phyloP scores from a whole-genome alignment of 1,140 invertebrate genomes.

The Drosophila sproati region DNA sequence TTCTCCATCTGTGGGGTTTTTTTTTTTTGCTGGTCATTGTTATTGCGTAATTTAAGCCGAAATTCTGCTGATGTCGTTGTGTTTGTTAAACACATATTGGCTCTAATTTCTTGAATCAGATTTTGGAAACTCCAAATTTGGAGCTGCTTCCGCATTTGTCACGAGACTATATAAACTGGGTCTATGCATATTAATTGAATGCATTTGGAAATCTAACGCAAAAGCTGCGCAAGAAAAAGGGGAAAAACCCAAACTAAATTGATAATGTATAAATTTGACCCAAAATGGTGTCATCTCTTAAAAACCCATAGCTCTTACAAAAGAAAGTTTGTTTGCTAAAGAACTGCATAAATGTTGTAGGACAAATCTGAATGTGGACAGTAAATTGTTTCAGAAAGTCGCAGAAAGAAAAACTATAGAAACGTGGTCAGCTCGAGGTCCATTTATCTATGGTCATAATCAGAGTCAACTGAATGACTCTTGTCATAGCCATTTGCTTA shows the following conservation, averaged over 20 bases:
- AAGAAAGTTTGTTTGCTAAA: conserved; percentile 5
- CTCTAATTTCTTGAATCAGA: conserved; percentile 8
- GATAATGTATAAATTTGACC: background rate
- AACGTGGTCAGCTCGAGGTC: background rate
- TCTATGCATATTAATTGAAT: conserved; percentile 51
- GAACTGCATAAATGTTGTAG: no score
- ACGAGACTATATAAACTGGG: conserved; percentile 42
- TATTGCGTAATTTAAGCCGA: conserved; percentile 61
- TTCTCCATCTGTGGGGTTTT: background rate
- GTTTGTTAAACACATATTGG: conserved; percentile 15
- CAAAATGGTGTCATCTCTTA: no score
- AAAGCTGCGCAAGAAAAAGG: conserved; percentile 18
- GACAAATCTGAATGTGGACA: no score
- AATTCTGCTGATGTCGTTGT: conserved; percentile 6
- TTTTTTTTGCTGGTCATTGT: conserved; percentile 48
- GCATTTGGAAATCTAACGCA: conserved; percentile 42
- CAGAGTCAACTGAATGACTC: background rate
- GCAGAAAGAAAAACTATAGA: background rate
- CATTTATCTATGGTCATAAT: background rate
- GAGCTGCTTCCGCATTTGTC: conserved; percentile 33
- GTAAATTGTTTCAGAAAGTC: background rate
- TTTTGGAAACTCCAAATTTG: conserved; percentile 15
- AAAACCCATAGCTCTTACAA: conserved; percentile 3
- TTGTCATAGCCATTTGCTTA: background rate
- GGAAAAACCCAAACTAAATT: background rate